Evolutionary conservation across 1,140 invertebrate genomes (phyloP).

Genomic region (Notospermus geniculatus): DNA sequence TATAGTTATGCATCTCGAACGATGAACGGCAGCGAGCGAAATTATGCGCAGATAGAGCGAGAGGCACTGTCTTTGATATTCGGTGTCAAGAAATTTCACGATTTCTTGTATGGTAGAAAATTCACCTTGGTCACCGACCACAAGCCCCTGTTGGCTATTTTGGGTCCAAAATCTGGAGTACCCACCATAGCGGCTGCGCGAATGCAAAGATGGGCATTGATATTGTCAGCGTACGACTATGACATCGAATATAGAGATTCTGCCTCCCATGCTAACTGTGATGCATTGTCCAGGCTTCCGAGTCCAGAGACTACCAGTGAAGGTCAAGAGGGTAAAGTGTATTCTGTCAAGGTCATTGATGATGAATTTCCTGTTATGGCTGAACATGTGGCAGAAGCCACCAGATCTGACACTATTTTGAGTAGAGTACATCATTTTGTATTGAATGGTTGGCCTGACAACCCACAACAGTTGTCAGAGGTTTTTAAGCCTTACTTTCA

Average conservation of each 20-base stretch:
- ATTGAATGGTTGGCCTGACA: not conserved
- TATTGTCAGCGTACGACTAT: not conserved
- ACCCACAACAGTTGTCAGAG: constrained; percentile 9
- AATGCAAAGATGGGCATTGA: not conserved
- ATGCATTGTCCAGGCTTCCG: not conserved
- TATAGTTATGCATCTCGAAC: not conserved
- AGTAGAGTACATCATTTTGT: not conserved
- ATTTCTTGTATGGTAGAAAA: constrained; percentile 56
- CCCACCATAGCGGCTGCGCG: not conserved
- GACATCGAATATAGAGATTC: not conserved
- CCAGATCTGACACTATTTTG: not conserved
- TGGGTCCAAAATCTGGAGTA: not conserved
- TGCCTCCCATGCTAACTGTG: not conserved
- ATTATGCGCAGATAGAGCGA: constrained; percentile 60
- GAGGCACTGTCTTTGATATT: constrained; percentile 61
- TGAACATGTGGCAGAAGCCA: not conserved
- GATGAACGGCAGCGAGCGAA: constrained; percentile 38
- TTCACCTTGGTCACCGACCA: constrained; percentile 50
- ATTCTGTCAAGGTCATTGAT: too few species aligned
- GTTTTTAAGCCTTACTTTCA: constrained; percentile 9
- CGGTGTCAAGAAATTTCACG: constrained; percentile 59
- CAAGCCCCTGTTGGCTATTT: constrained; percentile 35
- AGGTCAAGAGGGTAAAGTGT: not conserved
- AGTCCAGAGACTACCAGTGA: constrained; percentile 7
- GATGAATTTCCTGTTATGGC: not conserved